A percentile compares a stretch with the other conserved stretches of the same genome.
Evolutionary conservation across 2,113 vertebrate species (phyloP).

Genomic region (Thamnaconus septentrionalis): DNA sequence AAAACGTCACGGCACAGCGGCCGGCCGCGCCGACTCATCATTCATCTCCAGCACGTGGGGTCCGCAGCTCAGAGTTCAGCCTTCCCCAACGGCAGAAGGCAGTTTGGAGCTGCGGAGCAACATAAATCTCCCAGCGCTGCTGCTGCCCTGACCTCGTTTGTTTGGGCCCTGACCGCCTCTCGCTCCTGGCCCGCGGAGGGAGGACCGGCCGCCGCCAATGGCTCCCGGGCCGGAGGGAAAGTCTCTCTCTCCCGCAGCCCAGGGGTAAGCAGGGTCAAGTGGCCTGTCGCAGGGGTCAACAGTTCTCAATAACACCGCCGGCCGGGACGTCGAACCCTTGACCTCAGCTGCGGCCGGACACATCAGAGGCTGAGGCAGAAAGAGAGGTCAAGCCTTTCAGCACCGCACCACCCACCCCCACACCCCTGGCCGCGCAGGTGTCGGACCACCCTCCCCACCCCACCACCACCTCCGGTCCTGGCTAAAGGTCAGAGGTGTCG

Average conservation of each 20-base stretch:
- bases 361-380: constrained; percentile 48
- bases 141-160: constrained; percentile 72
- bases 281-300: constrained; percentile 69
- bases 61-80: constrained; percentile 24
- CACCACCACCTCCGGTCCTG: constrained; percentile 23
- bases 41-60: constrained; percentile 36
- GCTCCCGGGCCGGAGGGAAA: constrained; percentile 42
- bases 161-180: constrained; percentile 60
- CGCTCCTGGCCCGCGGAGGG: constrained; percentile 31
- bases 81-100: constrained; percentile 44
- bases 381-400: constrained; percentile 58
- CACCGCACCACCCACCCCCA: constrained; percentile 49
- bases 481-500: constrained; percentile 55
- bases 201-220: constrained; percentile 40
- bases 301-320: constrained; percentile 56
- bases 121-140: constrained; percentile 65
- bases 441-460: constrained; percentile 26
- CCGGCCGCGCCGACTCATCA: constrained; percentile 41
- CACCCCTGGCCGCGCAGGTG: constrained; percentile 66
- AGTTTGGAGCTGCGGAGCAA: constrained; percentile 41
- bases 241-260: constrained; percentile 29
- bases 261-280: constrained; percentile 74
- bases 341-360: constrained; percentile 56
- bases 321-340: constrained; percentile 62
- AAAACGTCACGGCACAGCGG: constrained; percentile 35